These are phyloP conservation scores for Dreissena rostriformis DNA, from an alignment of 1,140 invertebrate genomes.

Conservation along the genomic window DNA sequence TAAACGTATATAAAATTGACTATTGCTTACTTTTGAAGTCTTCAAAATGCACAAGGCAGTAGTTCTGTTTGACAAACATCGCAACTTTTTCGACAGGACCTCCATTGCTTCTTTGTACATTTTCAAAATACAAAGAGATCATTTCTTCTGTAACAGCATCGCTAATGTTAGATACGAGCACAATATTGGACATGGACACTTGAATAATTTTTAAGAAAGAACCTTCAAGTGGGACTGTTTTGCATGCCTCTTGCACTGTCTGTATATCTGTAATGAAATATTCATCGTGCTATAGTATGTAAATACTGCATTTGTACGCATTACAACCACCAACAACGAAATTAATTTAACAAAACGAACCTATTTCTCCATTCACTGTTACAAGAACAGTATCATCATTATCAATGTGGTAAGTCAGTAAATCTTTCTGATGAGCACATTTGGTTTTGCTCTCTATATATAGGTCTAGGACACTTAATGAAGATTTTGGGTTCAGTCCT, in stretches of 20 bases:
- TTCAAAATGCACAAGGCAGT: slow-evolving; percentile 41
- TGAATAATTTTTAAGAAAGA: slow-evolving; percentile 4
- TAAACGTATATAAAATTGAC: neutral
- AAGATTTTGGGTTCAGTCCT: slow-evolving; percentile 37
- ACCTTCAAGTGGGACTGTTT: slow-evolving; percentile 15
- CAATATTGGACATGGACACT: slow-evolving; percentile 35
- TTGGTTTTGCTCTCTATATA: slow-evolving; percentile 25
- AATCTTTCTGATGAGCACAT: neutral
- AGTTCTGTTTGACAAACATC: slow-evolving; percentile 16
- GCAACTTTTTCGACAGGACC: slow-evolving; percentile 36
- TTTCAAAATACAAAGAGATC: slow-evolving; percentile 49
- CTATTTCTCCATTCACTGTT: slow-evolving; percentile 7
- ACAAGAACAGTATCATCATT: slow-evolving; percentile 25
- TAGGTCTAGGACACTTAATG: slow-evolving; percentile 30
- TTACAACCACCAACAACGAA: neutral
- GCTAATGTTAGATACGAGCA: slow-evolving; percentile 38
- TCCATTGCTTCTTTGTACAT: slow-evolving; percentile 16
- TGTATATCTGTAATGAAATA: neutral
- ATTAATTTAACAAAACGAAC: neutral
- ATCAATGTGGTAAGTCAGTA: neutral
- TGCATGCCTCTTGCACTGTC: neutral
- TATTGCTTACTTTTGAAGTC: slow-evolving; percentile 28
- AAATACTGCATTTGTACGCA: too few species aligned
- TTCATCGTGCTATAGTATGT: too few species aligned
- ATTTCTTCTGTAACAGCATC: slow-evolving; percentile 34